Base-by-base conservation (phyloP, 1,140 invertebrate species). In the Maconellicoccus hirsutus region DNA sequence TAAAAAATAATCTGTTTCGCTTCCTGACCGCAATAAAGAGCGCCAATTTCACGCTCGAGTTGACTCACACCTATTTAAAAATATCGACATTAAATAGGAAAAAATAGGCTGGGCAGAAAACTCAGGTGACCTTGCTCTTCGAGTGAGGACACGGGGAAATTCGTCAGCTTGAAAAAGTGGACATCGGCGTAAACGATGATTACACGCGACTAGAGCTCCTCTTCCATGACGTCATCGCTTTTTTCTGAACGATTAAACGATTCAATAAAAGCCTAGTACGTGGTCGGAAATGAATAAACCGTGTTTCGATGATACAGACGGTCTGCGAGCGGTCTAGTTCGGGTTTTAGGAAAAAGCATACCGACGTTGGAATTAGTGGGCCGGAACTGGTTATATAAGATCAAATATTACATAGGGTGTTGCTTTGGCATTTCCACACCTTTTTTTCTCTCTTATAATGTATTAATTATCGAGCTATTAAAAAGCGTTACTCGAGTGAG, bases 41-140 rank as follows among this genome's bases (percentile, higher is more conserved):
- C n/a, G 42, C 42, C n/a, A 52, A 52, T 52, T 52, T 52, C 42
- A 52, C 42, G n/a, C 42, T 52, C 42, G 42, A 52, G n/a, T 52
- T 19, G 42, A 52, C 42, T 19, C n/a, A 16, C 42, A 19, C 10
- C 42, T 52, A 33, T 33, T 33, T 33, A 12, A 33, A 33, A 33
- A 33, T 33, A 33, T 33, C 12, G 29, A 33, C 29, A 12, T 33
- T 3, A 33, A 33, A 33, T 12, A 33, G 12, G 29, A 33, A 12
- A 12, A 12, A 33, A 33, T 33, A 12, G 29, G 29, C 29, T 6
- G 29, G 29, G 29, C 29, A 33, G 29, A 12, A 33, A 33, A 33
- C 3, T 6, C 3, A 33, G 12, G 4, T 33, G 29, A 33, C 29
- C 29, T n/a, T n/a, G n/a, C n/a, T n/a, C n/a, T n/a, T n/a, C n/a